A percentile compares a stretch with the other conserved stretches of the same genome.
Conservation (phyloP, 2,888 invertebrate species). For the Phyllotreta cruciferae region DNA sequence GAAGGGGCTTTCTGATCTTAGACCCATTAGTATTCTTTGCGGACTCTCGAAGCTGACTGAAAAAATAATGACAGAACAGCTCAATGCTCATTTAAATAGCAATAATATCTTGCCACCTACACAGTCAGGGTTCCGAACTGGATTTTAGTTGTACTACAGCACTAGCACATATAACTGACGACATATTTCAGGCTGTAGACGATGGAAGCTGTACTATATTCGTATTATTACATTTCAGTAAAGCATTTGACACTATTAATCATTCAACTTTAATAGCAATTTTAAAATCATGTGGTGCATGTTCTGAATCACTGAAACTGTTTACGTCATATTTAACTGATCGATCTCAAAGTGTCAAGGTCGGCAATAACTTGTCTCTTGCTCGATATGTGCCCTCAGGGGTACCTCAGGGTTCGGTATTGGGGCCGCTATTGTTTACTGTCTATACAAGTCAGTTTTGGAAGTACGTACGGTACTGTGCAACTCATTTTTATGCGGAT, state of each 20-base stretch:
- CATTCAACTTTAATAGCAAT: slow-evolving; percentile 1
- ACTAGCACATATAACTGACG: too few relatives aligned
- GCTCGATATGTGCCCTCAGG: neutral
- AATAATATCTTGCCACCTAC: neutral
- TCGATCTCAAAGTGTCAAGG: neutral
- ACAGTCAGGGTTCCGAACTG: neutral
- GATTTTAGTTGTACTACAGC: too few relatives aligned
- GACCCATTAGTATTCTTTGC: slow-evolving; percentile 4
- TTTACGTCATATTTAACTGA: slow-evolving; percentile 7
- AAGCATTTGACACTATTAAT: too few relatives aligned
- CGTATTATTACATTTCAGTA: too few relatives aligned
- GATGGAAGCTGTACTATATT: neutral
- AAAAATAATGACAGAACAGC: slow-evolving; percentile 1
- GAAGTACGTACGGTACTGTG: neutral
- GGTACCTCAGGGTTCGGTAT: neutral
- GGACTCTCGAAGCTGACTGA: slow-evolving; percentile 1
- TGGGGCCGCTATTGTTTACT: slow-evolving; percentile 1
- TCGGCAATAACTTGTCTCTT: slow-evolving; percentile 4
- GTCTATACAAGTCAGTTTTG: neutral
- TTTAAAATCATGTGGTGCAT: neutral
- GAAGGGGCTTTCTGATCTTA: neutral
- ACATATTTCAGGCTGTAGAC: slow-evolving; percentile 3
- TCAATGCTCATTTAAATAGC: neutral
- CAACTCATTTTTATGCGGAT: neutral
- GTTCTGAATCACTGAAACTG: neutral